Percentiles rank a stretch among this genome's conserved stretches.
Evolutionary conservation across 1,140 invertebrate genomes (phyloP).

Genomic region (Aplysia californica): DNA sequence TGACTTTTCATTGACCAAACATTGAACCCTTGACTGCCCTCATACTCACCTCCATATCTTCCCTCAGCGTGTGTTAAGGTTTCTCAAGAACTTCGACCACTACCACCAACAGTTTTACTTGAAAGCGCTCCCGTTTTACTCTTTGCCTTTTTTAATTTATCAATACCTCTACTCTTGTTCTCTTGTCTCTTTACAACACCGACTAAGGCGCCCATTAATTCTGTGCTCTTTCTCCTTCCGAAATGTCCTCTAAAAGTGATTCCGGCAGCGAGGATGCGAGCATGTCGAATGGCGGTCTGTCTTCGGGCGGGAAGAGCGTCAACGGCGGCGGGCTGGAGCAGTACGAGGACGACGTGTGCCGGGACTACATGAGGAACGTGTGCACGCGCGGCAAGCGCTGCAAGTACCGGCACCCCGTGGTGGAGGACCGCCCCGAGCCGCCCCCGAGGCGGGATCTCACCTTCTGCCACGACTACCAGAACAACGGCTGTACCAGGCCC

Average conservation of each 20-base stretch:
- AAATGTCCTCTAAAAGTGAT: conserved; percentile 65
- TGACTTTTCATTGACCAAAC: too few species aligned
- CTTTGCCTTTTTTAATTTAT: background rate
- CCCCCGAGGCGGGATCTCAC: conserved; percentile 66
- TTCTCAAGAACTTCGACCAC: background rate
- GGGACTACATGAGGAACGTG: conserved; percentile 74
- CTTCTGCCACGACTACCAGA: conserved; percentile 90
- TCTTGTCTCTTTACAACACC: too few species aligned
- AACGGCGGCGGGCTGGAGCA: conserved; percentile 26
- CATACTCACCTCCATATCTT: too few species aligned
- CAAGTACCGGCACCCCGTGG: conserved; percentile 71
- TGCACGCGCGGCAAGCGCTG: conserved; percentile 84
- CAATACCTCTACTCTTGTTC: background rate
- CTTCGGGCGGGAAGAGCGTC: background rate
- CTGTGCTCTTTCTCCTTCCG: conserved; percentile 8
- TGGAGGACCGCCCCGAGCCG: conserved; percentile 36
- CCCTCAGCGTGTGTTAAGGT: too few species aligned
- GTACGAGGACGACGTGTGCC: conserved; percentile 68
- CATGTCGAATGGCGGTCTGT: background rate
- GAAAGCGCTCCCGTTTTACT: background rate
- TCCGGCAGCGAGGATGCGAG: conserved; percentile 52
- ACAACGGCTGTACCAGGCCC: conserved; percentile 70
- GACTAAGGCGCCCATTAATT: too few species aligned
- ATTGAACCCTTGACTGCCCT: too few species aligned
- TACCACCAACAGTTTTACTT: background rate